phyloP scores from a whole-genome alignment of 1,140 invertebrate species.

The Triops longicaudatus region DNA sequence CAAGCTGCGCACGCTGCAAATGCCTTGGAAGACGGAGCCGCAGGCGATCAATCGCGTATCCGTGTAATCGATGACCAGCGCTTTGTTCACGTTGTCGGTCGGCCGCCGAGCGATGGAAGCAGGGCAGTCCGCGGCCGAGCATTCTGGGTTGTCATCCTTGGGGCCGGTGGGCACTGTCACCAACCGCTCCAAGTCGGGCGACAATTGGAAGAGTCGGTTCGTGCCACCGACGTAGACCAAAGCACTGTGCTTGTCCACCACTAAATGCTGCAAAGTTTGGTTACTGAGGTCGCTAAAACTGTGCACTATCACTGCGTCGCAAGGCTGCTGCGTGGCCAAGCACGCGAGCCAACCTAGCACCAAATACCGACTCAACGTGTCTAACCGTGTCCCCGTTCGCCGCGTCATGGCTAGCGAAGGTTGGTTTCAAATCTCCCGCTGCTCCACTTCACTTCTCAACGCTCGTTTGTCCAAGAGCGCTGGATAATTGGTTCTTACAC shows the following conservation, averaged over 20 bases:
- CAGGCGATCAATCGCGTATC: constrained; percentile 84
- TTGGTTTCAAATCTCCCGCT: too few species aligned
- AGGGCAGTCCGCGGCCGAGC: constrained; percentile 75
- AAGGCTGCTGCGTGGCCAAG: background rate
- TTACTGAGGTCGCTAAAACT: constrained; percentile 18
- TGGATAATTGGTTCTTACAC: too few species aligned
- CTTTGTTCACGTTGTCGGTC: constrained; percentile 91
- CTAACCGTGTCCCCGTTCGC: too few species aligned
- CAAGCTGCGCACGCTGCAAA: constrained; percentile 77
- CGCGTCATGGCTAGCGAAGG: too few species aligned
- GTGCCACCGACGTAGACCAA: constrained; percentile 87
- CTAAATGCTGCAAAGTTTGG: constrained; percentile 59
- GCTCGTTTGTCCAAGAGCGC: too few species aligned
- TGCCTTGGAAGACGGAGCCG: constrained; percentile 78
- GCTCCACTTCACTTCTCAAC: too few species aligned
- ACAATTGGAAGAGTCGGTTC: constrained; percentile 86
- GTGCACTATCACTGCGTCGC: background rate
- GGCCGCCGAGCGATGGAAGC: constrained; percentile 55
- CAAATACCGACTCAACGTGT: background rate
- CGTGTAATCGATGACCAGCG: constrained; percentile 85
- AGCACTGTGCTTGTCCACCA: constrained; percentile 84
- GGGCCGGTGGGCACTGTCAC: constrained; percentile 79
- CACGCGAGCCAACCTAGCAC: background rate
- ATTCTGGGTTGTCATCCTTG: constrained; percentile 75
- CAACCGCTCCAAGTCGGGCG: constrained; percentile 68